phyloP scores from a whole-genome alignment of 2,888 invertebrate species.

The Archips xylosteana region DNA sequence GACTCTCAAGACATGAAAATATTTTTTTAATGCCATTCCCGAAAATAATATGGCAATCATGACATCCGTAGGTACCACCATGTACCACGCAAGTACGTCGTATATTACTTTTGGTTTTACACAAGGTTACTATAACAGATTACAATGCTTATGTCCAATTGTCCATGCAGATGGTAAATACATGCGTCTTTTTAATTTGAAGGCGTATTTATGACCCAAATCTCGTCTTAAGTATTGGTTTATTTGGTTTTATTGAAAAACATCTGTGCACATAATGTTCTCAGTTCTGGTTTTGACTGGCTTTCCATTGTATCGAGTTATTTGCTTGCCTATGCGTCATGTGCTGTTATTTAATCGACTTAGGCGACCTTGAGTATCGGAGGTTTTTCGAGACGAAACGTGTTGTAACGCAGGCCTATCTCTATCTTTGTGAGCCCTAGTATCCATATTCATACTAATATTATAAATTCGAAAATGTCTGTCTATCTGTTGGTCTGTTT shows the following conservation, averaged over 20 bases:
- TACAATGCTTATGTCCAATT: background rate
- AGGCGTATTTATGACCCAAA: constrained; percentile 18
- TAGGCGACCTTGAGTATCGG: background rate
- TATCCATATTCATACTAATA: no score
- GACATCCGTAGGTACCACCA: no score
- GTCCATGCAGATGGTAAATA: background rate
- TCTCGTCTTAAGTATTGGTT: constrained; percentile 1
- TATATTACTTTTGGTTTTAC: background rate
- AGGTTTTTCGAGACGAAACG: background rate
- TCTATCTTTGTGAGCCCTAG: no score
- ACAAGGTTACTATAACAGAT: background rate
- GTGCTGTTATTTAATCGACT: background rate
- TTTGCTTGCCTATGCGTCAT: constrained; percentile 7
- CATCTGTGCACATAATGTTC: constrained; percentile 21
- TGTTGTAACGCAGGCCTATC: background rate
- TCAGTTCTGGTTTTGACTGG: constrained; percentile 3
- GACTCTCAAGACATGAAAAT: no score
- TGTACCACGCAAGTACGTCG: background rate
- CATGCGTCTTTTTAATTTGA: background rate
- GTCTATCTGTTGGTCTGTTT: no score
- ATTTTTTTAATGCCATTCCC: no score
- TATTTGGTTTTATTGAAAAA: background rate
- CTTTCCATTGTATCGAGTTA: background rate
- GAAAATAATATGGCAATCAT: no score
- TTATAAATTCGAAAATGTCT: no score